Base-by-base conservation (phyloP, 2,113 vertebrate genomes). In the Monopterus albus region DNA sequence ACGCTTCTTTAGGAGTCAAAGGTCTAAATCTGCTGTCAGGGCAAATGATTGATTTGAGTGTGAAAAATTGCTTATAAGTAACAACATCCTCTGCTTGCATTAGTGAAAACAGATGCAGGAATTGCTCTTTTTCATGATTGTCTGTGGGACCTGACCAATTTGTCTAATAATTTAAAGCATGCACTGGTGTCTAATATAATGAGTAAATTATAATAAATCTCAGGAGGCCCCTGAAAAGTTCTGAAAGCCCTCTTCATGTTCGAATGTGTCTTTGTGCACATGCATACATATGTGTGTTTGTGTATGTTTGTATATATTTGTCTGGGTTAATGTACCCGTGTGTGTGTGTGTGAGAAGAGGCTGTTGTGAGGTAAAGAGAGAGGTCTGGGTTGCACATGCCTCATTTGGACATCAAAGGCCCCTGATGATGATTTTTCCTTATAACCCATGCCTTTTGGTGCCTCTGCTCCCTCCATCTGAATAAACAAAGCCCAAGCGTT, bases 321-420 rank as follows among this genome's bases (percentile, higher is more conserved):
- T 67, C 58, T 59, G 23, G 53, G 39, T 29, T 46, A 36, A 35
- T 35, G 36, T 51, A 57, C 50, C 20, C 29, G 51, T 72, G 31
- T 62, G 61, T 63, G 46, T 46, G 56, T 61, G 60, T 43, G 72
- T 20, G 55, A 8, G 64, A 53, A 42, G 60, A 73, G 68, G 58
- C 35, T 46, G 56, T 60, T 82, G 65, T 63, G 77, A 83, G 69
- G 59, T 78, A 85, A 81, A 83, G 79, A 81, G 86, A 83, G 75
- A 82, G 91, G 91, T 95, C 94, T 96, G 94, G 92, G 91, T 90
- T 92, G 92, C 95, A 94, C 90, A 93, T 94, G 91, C 88, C 82
- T 93, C 89, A 93, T 94, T 92, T 91, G 87, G 94, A 95, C 95
- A 95, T 97, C 95, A 98, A 97, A 97, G 95, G 79, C 61, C 75